phyloP scores from a whole-genome alignment of 1,140 invertebrate genomes.

The Drosophila bocki region DNA sequence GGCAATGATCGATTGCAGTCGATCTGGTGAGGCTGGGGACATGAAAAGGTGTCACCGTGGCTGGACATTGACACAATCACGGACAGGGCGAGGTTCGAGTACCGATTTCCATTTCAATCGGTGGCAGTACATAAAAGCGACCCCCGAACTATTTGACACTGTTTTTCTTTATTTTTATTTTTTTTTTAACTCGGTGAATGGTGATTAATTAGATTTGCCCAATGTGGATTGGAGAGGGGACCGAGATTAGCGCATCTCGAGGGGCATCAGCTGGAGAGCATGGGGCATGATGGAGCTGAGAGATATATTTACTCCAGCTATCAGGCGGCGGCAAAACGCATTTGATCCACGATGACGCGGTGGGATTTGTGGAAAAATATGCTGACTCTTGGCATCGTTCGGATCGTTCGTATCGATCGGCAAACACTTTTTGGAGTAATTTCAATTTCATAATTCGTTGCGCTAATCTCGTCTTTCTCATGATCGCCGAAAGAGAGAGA shows the following conservation, averaged over 20 bases:
- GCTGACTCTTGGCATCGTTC: constrained; percentile 62
- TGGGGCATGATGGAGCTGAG: constrained; percentile 22
- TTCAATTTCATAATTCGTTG: constrained; percentile 84
- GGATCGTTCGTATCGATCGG: constrained; percentile 69
- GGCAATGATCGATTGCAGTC: constrained; percentile 68
- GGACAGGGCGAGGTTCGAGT: constrained; percentile 40
- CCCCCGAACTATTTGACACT: constrained; percentile 65
- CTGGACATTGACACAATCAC: constrained; percentile 54
- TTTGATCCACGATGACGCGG: constrained; percentile 77
- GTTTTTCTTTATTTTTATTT: constrained; percentile 16
- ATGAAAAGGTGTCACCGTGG: constrained; percentile 33
- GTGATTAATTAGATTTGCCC: constrained; percentile 76
- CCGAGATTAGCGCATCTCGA: constrained; percentile 76
- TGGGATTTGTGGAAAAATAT: constrained; percentile 63
- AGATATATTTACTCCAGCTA: constrained; percentile 49
- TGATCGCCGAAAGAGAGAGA: constrained; percentile 38
- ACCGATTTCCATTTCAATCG: constrained; percentile 42
- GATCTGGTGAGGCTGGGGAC: constrained; percentile 23
- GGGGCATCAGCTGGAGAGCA: constrained; percentile 19
- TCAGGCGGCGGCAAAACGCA: constrained; percentile 70
- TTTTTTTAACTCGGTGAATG: constrained; percentile 48
- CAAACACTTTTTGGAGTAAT: constrained; percentile 83
- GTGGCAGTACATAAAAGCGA: constrained; percentile 48
- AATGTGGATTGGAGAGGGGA: background rate
- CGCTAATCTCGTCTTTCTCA: constrained; percentile 80